Evolutionary conservation across 2,797 vertebrate genomes (phyloP).

Genomic region (Graptemys geographica): DNA sequence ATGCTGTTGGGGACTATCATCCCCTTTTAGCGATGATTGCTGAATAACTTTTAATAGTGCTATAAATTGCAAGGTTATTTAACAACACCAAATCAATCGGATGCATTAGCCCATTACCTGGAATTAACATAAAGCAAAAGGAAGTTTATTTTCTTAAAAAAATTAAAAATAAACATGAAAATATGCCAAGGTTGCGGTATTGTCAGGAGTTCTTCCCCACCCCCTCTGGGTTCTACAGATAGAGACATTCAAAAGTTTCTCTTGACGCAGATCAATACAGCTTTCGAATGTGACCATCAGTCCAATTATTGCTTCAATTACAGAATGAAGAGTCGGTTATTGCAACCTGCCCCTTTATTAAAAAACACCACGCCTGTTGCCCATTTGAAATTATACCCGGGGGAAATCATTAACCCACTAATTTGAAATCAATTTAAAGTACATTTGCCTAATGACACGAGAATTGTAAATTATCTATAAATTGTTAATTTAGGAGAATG

Average conservation of each 20-base stretch:
- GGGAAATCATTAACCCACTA: conserved; percentile 79
- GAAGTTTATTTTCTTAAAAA: not conserved
- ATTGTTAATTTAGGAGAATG: conserved; percentile 77
- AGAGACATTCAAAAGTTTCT: conserved; percentile 66
- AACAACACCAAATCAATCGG: not conserved
- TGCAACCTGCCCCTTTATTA: conserved; percentile 53
- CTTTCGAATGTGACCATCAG: conserved; percentile 66
- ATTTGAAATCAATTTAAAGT: conserved; percentile 84
- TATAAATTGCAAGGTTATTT: conserved; percentile 27
- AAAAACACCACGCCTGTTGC: not conserved
- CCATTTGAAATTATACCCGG: conserved; percentile 55
- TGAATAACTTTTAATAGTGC: not conserved
- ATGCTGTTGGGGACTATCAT: not conserved
- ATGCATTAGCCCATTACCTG: not conserved
- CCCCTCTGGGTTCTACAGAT: not conserved
- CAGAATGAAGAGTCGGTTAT: conserved; percentile 45
- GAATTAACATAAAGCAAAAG: not conserved
- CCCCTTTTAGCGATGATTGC: not conserved
- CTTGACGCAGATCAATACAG: conserved; percentile 66
- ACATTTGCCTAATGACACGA: conserved; percentile 82
- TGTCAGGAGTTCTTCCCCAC: not conserved
- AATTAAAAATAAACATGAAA: not conserved
- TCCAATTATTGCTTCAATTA: conserved; percentile 72
- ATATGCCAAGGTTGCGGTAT: conserved; percentile 4
- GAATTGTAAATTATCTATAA: conserved; percentile 74